Conservation (phyloP, 2,113 vertebrate species). For the Parotia lawesii region DNA sequence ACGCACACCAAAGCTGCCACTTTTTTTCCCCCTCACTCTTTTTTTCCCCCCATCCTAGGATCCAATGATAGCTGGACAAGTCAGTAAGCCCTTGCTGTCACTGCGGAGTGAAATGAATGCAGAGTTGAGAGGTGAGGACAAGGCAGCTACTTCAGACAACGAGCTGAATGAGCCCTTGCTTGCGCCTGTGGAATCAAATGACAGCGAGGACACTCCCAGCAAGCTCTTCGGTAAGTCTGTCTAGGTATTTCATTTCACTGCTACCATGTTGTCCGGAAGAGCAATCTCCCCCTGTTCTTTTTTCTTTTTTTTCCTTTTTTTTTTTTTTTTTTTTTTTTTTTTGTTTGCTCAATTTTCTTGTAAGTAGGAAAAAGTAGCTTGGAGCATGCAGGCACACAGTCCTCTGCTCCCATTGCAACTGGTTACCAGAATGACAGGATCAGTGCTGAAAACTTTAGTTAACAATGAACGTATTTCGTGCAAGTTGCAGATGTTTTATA, state of each 20-base stretch:
- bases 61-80: conserved; percentile 99
- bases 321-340: background rate
- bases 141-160: conserved; percentile 92
- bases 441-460: conserved; percentile 63
- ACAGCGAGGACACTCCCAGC: conserved; percentile 90
- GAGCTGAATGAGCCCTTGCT: conserved; percentile 92
- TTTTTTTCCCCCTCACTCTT: conserved; percentile 63
- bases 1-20: conserved; percentile 79
- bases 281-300: background rate
- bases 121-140: conserved; percentile 94
- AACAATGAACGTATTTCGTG: conserved; percentile 30
- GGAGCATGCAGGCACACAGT: background rate
- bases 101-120: conserved; percentile 96
- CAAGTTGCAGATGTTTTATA: background rate
- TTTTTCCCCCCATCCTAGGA: conserved; percentile 78
- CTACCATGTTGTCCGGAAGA: conserved; percentile 69
- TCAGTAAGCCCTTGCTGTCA: conserved; percentile 97
- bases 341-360: conserved; percentile 11
- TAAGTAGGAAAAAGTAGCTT: conserved; percentile 19
- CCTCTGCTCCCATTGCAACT: background rate
- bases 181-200: conserved; percentile 88
- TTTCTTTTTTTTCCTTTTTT: too few relatives aligned
- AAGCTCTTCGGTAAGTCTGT: conserved; percentile 95
- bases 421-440: background rate
- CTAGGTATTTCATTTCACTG: conserved; percentile 77